A percentile compares a stretch with the other conserved stretches of the same genome.
Conservation (phyloP, 2,113 vertebrate genomes). For the Triplophysa rosa region DNA sequence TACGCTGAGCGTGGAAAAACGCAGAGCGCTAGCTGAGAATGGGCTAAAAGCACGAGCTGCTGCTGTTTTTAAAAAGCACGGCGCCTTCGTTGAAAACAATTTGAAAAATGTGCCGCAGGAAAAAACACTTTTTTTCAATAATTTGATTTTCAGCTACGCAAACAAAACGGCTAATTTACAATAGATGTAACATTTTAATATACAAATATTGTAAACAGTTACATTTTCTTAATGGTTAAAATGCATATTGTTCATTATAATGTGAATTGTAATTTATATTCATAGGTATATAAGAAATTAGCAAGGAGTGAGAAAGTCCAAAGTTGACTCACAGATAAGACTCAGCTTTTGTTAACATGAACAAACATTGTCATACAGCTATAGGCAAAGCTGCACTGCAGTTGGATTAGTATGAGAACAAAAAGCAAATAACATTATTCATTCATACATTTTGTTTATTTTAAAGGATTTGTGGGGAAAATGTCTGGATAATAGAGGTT, state of each 20-base stretch:
- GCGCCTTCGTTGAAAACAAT: too few species aligned
- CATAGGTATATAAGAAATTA: background rate
- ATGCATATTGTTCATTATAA: too few species aligned
- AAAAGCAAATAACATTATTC: background rate
- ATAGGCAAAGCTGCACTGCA: background rate
- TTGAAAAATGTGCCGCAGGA: too few species aligned
- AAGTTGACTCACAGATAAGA: slow-evolving; percentile 17
- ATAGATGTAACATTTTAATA: too few species aligned
- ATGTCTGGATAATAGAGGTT: background rate
- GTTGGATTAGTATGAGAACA: slow-evolving; percentile 6
- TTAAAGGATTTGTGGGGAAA: slow-evolving; percentile 13
- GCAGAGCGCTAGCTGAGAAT: too few species aligned
- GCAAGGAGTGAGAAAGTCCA: background rate
- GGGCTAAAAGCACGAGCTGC: too few species aligned
- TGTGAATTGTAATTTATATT: background rate
- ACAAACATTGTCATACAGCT: background rate
- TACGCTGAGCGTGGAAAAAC: too few species aligned
- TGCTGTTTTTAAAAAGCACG: too few species aligned
- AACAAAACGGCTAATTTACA: too few species aligned
- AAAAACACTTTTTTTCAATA: too few species aligned
- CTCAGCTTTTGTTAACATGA: background rate
- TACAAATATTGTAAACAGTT: background rate
- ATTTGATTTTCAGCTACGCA: too few species aligned
- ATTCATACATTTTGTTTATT: slow-evolving; percentile 5
- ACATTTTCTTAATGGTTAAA: background rate